Evolutionary conservation across 2,797 vertebrate genomes (phyloP).

Genomic region (Pelochelys cantorii): DNA sequence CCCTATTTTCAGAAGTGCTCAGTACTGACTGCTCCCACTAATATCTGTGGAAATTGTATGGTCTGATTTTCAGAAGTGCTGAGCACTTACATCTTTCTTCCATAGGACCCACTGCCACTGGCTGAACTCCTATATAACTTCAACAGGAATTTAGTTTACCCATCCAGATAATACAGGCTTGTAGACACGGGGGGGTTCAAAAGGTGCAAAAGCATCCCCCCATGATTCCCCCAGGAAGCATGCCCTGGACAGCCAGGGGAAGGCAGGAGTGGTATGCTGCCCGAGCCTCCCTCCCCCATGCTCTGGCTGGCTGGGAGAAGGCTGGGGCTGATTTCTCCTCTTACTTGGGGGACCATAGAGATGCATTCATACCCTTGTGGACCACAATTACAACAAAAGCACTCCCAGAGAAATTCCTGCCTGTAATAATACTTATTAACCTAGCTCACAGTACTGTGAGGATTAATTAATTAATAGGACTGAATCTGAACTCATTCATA

Average conservation of each 20-base stretch:
- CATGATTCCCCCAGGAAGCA: too few species aligned
- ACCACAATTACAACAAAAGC: too few species aligned
- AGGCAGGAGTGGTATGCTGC: too few species aligned
- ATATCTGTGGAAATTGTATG: neutral
- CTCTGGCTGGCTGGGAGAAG: too few species aligned
- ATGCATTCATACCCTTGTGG: too few species aligned
- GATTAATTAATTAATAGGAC: neutral
- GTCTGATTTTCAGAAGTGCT: neutral
- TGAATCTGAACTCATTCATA: neutral
- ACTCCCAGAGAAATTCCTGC: too few species aligned
- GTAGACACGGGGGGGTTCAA: too few species aligned
- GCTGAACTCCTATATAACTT: neutral
- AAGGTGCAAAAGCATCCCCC: too few species aligned
- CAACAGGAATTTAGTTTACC: neutral
- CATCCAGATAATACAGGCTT: neutral
- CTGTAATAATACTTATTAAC: neutral
- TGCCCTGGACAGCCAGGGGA: too few species aligned
- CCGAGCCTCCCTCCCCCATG: too few species aligned
- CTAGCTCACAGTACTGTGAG: neutral
- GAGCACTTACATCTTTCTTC: neutral
- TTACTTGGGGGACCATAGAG: too few species aligned
- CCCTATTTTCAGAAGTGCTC: neutral
- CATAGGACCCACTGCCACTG: neutral
- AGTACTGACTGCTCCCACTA: neutral
- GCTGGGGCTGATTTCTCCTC: too few species aligned